Percentiles rank a stretch among this genome's conserved stretches.
phyloP scores from a whole-genome alignment of 2,888 invertebrate genomes.

The Atethmia centrago region DNA sequence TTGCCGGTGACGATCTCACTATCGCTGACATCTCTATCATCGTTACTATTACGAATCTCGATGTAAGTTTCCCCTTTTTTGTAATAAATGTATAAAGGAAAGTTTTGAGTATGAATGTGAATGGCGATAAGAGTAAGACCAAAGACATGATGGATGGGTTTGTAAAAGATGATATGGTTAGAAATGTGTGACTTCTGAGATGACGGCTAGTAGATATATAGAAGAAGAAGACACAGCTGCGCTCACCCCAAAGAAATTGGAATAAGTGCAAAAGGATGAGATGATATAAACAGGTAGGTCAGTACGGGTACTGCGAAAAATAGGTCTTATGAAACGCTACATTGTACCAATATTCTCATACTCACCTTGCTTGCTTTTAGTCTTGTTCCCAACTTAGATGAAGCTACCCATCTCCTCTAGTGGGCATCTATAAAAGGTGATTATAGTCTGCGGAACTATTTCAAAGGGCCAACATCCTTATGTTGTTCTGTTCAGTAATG shows the following conservation, averaged over 20 bases:
- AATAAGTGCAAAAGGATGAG: not conserved
- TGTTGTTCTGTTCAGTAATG: not conserved
- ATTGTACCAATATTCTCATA: not conserved
- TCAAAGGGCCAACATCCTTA: not conserved
- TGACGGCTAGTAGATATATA: not conserved
- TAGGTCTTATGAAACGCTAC: not conserved
- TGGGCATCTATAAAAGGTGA: not conserved
- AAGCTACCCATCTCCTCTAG: not conserved
- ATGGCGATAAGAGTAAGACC: not conserved
- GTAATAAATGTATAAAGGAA: not conserved
- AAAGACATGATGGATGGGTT: not conserved
- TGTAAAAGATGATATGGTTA: not conserved
- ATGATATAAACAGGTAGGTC: not conserved
- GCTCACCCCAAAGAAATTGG: not conserved
- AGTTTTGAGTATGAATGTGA: not conserved
- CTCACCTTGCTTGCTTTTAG: not conserved
- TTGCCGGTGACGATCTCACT: constrained; percentile 92
- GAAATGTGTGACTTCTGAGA: not conserved
- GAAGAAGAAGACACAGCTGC: not conserved
- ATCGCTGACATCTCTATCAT: constrained; percentile 93
- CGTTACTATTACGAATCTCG: constrained; percentile 91
- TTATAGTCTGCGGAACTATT: not conserved
- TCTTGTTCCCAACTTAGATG: not conserved
- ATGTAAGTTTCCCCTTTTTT: constrained; percentile 80
- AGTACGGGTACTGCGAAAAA: not conserved